Evolutionary conservation across 2,113 vertebrate species (phyloP).

Genomic region (Sorex araneus): DNA sequence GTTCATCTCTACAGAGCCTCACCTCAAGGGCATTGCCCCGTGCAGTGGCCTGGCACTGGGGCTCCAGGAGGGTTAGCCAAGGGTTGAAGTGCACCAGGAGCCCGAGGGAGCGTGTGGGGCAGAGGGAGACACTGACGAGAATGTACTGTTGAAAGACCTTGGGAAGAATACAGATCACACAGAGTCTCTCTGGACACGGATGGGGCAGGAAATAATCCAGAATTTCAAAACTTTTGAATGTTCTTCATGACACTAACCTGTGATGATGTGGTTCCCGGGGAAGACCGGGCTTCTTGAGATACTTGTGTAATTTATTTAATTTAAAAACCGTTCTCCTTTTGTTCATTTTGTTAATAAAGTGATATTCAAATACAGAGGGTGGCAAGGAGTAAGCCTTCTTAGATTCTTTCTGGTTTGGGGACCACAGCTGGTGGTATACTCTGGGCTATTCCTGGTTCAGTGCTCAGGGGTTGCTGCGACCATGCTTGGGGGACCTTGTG

Average conservation of each 20-base stretch:
- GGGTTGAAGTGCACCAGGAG: not conserved
- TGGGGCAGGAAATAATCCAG: conserved; percentile 60
- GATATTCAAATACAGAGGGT: conserved; percentile 61
- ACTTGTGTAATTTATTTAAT: conserved; percentile 91
- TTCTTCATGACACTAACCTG: conserved; percentile 66
- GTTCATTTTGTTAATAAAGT: conserved; percentile 89
- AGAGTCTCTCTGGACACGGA: not conserved
- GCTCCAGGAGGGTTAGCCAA: not conserved
- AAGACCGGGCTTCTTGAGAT: conserved; percentile 74
- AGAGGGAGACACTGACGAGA: not conserved
- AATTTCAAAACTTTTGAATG: conserved; percentile 75
- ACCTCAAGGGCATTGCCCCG: not conserved
- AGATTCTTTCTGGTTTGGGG: too few species aligned
- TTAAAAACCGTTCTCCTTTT: conserved; percentile 85
- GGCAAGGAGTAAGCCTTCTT: too few species aligned
- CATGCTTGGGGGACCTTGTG: too few species aligned
- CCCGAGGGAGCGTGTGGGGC: accelerated
- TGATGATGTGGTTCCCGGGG: conserved; percentile 34
- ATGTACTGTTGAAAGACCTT: not conserved
- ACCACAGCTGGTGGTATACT: too few species aligned
- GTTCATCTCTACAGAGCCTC: not conserved
- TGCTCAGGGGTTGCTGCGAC: too few species aligned
- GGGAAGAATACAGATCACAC: conserved; percentile 4
- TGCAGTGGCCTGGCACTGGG: not conserved
- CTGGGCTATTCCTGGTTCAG: too few species aligned